phyloP scores from a whole-genome alignment of 2,797 vertebrate species.

The Basileuterus tristriatus region DNA sequence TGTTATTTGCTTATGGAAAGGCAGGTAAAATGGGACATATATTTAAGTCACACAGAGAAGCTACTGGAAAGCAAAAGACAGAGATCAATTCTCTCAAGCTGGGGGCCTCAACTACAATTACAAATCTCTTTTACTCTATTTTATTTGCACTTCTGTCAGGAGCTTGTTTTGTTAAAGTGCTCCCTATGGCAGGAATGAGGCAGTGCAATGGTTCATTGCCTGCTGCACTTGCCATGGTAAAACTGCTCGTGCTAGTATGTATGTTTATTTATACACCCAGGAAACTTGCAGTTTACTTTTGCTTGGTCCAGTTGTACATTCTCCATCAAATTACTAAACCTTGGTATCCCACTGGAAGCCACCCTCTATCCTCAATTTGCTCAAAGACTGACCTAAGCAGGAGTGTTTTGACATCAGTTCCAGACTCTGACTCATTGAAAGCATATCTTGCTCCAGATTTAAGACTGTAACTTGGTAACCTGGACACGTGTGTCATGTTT shows the following conservation, averaged over 20 bases:
- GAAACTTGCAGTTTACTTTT: slow-evolving; percentile 43
- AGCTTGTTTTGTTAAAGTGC: slow-evolving; percentile 2
- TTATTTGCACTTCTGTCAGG: background rate
- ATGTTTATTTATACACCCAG: slow-evolving; percentile 41
- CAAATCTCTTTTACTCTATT: background rate
- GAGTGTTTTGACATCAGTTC: slow-evolving; percentile 8
- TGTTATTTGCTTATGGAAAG: background rate
- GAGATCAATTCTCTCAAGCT: background rate
- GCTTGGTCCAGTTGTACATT: slow-evolving; percentile 1
- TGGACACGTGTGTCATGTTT: background rate
- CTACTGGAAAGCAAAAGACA: background rate
- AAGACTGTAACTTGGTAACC: background rate
- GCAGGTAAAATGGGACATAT: background rate
- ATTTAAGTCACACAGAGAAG: background rate
- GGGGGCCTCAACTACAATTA: background rate
- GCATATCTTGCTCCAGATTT: background rate
- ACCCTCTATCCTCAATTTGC: slow-evolving; percentile 14
- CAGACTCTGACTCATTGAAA: background rate
- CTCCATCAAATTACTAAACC: background rate
- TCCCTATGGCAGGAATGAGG: slow-evolving; percentile 29
- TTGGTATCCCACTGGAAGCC: slow-evolving; percentile 22
- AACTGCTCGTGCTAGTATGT: background rate
- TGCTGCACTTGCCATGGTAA: background rate
- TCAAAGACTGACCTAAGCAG: slow-evolving; percentile 33
- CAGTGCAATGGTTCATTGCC: background rate